phyloP scores from a whole-genome alignment of 2,888 invertebrate species.

The Drosophila meridionalis region DNA sequence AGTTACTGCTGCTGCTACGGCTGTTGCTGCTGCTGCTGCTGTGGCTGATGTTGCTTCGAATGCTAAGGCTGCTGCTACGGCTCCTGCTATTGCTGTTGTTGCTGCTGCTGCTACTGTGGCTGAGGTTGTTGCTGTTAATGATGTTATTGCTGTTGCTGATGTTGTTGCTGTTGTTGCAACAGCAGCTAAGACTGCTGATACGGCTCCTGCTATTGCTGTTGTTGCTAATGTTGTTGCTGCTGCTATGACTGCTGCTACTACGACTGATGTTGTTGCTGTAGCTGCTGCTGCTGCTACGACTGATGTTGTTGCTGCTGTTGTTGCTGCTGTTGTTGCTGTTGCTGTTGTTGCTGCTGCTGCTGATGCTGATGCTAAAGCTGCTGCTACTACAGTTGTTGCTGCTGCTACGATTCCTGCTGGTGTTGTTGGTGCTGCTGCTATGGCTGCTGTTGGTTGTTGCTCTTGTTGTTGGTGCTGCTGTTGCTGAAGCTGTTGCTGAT shows the following conservation, averaged over 20 bases:
- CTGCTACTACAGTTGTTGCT: too few relatives aligned
- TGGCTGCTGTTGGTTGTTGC: too few relatives aligned
- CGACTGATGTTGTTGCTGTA: too few relatives aligned
- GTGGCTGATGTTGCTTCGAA: slow-evolving; percentile 25
- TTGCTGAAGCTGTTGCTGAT: neutral
- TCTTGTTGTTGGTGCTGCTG: neutral
- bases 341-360: neutral
- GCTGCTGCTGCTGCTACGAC: too few relatives aligned
- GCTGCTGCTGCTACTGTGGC: neutral
- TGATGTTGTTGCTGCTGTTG: neutral
- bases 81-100: neutral
- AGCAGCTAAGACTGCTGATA: neutral
- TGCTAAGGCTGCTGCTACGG: neutral
- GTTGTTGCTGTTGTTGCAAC: too few relatives aligned
- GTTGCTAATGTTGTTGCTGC: neutral
- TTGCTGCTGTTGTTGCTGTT: neutral
- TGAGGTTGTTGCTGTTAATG: too few relatives aligned
- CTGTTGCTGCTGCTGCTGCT: slow-evolving; percentile 30
- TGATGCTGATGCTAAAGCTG: neutral
- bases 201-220: neutral
- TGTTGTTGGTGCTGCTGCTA: too few relatives aligned
- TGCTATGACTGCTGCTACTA: neutral
- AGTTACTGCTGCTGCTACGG: slow-evolving; percentile 16
- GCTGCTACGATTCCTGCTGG: too few relatives aligned
- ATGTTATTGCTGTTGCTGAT: too few relatives aligned